These are phyloP conservation scores for Tethea ocularis DNA, from an alignment of 2,888 invertebrate genomes.

Conservation along the genomic window DNA sequence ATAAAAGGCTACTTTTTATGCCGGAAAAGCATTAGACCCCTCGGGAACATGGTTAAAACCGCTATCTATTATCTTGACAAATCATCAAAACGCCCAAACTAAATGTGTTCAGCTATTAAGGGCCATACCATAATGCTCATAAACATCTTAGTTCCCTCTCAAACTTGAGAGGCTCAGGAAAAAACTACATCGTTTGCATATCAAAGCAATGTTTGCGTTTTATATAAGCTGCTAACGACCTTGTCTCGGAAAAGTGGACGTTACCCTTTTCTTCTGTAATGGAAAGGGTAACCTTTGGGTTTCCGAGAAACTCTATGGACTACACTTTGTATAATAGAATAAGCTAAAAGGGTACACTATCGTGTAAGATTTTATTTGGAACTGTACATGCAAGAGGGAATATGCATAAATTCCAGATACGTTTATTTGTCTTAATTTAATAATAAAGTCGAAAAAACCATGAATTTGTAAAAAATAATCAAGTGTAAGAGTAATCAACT, in stretches of 20 bases:
- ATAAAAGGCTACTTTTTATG: too few relatives aligned
- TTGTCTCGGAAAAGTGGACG: neutral
- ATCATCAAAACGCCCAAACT: too few relatives aligned
- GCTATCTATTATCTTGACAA: neutral
- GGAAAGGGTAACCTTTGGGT: neutral
- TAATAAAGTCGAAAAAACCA: too few relatives aligned
- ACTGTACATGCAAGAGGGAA: neutral
- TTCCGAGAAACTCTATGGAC: neutral
- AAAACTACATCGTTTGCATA: conserved; percentile 11
- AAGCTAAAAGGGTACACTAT: neutral
- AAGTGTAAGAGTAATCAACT: too few relatives aligned
- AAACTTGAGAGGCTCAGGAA: neutral
- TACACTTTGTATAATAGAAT: neutral
- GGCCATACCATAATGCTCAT: neutral
- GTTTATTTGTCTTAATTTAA: too few relatives aligned
- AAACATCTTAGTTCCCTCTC: neutral
- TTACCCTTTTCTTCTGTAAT: neutral
- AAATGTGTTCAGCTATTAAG: too few relatives aligned
- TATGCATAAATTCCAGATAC: too few relatives aligned
- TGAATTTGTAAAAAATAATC: too few relatives aligned
- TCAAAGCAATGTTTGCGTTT: conserved; percentile 7
- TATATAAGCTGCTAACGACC: conserved; percentile 1
- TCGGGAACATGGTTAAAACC: too few relatives aligned
- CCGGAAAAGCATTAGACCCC: too few relatives aligned
- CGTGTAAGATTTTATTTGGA: neutral